Base-by-base conservation (phyloP, 1,140 invertebrate species). In the Drosophila kurseongensis region DNA sequence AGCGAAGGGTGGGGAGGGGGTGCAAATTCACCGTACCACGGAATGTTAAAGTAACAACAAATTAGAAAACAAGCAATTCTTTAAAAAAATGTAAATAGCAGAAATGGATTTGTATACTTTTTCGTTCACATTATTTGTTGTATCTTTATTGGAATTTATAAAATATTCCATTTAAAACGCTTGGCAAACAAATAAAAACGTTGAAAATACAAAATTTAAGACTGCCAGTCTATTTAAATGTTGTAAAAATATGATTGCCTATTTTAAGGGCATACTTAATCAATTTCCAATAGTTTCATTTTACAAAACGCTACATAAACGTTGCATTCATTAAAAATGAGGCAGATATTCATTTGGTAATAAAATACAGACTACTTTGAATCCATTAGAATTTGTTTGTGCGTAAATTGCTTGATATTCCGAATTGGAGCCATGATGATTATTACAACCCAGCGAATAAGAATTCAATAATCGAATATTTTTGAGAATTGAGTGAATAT, bases 391-490 rank as follows among this genome's bases (percentile, higher is more conserved):
- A 38, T 38, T 10, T 4, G 9, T 38, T 12, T 38, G 8, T 12
- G 36, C 0, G 9, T 10, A 38, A 12, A 12, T 38, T 12, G 36
- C 4, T 23, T 23, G 3, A 52, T 29, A 29, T 48, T 48, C 23
- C 2, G 12, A 4, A 54, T 40, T 23, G 27, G 2, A 12, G 10
- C 23, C 2, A 14, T 5, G 38, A 23, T 23, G 23, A 4, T 23
- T 23, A 23, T 2, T 23, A 23, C 4, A 23, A n/a, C 12, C 16
- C 42, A 1, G 16, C 27, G 18, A 23, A 56, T 32, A 32, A 7
- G 29, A 27, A 44, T 27, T 45, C 23, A 67, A 67, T 67, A 65
- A 65, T 5, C 29, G 44, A 48, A 66, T 66, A 66, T 40, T 67
- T 66, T 48, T 27, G 1, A 40, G 35, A 14, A 10, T 10, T 1